Percentiles rank a stretch among this genome's conserved stretches.
Conservation (phyloP, 30 jellyfish, hydroid and myxozoan genomes). For the Cassiopea xamachana region DNA sequence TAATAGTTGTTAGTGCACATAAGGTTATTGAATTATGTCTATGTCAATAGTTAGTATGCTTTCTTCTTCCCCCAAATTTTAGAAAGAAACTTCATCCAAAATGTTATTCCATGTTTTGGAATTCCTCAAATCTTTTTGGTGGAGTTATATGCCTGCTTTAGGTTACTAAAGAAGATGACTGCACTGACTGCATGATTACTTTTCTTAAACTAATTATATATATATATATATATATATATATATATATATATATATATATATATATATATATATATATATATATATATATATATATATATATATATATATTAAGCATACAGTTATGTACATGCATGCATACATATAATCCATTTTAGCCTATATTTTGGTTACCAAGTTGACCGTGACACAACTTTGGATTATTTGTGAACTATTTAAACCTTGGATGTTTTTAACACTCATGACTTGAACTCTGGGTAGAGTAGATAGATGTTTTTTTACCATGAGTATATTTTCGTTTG, state of each 20-base stretch:
- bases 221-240: too few relatives aligned
- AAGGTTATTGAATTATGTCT: background rate
- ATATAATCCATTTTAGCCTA: too few relatives aligned
- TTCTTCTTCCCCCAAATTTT: too few relatives aligned
- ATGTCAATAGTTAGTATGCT: background rate
- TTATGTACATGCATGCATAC: too few relatives aligned
- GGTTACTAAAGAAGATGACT: background rate
- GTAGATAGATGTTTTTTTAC: conserved; percentile 42
- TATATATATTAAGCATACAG: too few relatives aligned
- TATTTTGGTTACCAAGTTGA: too few relatives aligned
- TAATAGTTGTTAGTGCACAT: background rate
- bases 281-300: too few relatives aligned
- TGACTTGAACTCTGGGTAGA: conserved; percentile 2
- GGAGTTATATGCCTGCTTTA: background rate
- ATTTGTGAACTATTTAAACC: conserved; percentile 7
- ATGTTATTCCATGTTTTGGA: background rate
- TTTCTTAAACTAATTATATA: too few relatives aligned
- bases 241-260: too few relatives aligned
- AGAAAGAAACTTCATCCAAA: background rate
- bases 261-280: too few relatives aligned
- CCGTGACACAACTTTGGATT: conserved; percentile 31
- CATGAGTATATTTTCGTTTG: conserved; percentile 29
- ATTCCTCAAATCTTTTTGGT: too few relatives aligned
- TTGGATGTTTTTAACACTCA: conserved; percentile 14
- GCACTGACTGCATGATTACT: background rate